Percentiles rank a stretch among this genome's conserved stretches.
Evolutionary conservation across 2,888 invertebrate species (phyloP).

Genomic region (Ichneumon xanthorius): DNA sequence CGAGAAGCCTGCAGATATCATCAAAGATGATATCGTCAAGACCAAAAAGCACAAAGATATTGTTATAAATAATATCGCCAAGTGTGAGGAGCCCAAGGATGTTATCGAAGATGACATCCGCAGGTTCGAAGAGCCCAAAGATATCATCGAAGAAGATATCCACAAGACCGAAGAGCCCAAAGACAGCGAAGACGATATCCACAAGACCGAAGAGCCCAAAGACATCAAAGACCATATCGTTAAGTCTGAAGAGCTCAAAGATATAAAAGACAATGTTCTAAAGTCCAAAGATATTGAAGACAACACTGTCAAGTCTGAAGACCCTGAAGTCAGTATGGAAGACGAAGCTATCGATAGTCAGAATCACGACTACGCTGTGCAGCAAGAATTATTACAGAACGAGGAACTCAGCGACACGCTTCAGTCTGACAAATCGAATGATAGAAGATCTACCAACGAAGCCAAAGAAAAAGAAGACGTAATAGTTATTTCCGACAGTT

Average conservation of each 20-base stretch:
- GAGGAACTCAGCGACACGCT: neutral
- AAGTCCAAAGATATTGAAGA: neutral
- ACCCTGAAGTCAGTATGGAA: neutral
- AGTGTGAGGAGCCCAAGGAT: too few relatives aligned
- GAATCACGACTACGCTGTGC: neutral
- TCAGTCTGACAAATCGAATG: neutral
- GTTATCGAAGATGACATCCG: neutral
- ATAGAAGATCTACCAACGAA: neutral
- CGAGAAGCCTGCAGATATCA: neutral
- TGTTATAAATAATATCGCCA: too few relatives aligned
- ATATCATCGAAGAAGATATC: neutral
- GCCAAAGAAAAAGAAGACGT: slow-evolving; percentile 1
- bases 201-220: neutral
- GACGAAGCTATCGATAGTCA: slow-evolving; percentile 23
- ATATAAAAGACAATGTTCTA: neutral
- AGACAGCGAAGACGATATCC: neutral
- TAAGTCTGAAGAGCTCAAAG: neutral
- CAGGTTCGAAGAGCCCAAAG: neutral
- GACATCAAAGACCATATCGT: neutral
- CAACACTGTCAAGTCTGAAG: neutral
- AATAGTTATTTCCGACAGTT: slow-evolving; percentile 62
- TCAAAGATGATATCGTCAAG: neutral
- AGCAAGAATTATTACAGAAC: neutral
- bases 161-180: neutral
- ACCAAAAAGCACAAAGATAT: neutral